phyloP scores from a whole-genome alignment of 1,140 invertebrate genomes.

The Agrypnia vestita region DNA sequence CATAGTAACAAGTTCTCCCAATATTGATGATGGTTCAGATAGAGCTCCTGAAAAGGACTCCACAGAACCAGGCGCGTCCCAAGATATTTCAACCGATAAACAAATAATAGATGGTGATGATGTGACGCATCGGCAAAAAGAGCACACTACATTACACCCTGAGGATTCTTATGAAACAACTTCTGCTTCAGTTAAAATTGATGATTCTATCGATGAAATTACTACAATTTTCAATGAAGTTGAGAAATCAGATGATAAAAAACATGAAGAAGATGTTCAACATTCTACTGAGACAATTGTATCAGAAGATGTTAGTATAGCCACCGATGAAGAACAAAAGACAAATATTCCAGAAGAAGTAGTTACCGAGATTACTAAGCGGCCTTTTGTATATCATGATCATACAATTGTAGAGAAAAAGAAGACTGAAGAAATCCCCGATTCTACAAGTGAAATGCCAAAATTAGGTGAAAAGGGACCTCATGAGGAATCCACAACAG shows the following conservation, averaged over 20 bases:
- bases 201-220: background rate
- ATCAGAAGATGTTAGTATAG: background rate
- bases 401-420: too few relatives aligned
- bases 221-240: background rate
- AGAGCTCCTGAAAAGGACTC: background rate
- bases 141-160: too few relatives aligned
- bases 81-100: background rate
- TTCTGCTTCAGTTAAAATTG: too few relatives aligned
- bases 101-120: too few relatives aligned
- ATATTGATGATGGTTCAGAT: background rate
- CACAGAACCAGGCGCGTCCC: background rate
- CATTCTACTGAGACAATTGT: background rate
- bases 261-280: background rate
- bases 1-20: background rate
- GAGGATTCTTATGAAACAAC: too few relatives aligned
- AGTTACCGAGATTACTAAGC: too few relatives aligned
- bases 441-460: too few relatives aligned
- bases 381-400: too few relatives aligned
- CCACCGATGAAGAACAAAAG: background rate
- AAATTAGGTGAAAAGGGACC: background rate
- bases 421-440: too few relatives aligned
- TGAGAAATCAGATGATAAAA: background rate
- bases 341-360: conserved; percentile 9
- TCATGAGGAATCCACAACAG: conserved; percentile 2
- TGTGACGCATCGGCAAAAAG: too few relatives aligned